Evolutionary conservation across 2,113 vertebrate genomes (phyloP), one percentile per base, ranked within the genome.

Genomic region (Ariopsis seemanni): DNA sequence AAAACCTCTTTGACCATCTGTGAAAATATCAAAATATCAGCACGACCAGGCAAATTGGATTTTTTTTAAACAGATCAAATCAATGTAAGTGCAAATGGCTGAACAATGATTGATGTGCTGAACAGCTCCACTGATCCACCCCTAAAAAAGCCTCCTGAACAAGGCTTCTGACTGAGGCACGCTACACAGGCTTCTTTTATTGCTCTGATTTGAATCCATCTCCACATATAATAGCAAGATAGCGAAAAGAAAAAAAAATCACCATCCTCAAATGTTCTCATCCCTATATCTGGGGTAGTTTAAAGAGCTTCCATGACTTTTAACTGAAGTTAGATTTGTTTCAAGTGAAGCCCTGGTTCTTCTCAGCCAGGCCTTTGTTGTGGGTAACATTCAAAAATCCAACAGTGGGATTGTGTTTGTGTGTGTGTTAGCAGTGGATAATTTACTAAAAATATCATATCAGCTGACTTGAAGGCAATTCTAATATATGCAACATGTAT

Each of bases 121-220:
- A 74, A 48, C n/a, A 69, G 65, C 1, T n/a, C 2, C 12, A 71
- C 6, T 71, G 27, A 71, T 71, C 14, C 34, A 42, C 14, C 27
- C 12, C 27, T 0, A 30, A 69, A 30, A 69, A 30, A 15, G 0
- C 42, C 42, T 72, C 34, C 34, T 72, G 69, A 42, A 72, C 69
- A 48, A 72, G 69, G 8, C 71, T 74, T 8, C 34, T 34, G 34
- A 42, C 9, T 50, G 71, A 72, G 30, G 50, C 71, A 20, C 42
- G 22, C 71, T 74, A 48, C 71, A 74, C 34, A 50, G 34, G 71
- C 71, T 74, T 20, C 71, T 50, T 20, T 74, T 20, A 50, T 48
- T 48, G 42, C 71, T 74, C 42, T 74, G 71, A 74, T 74, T 50
- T 74, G 71, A 48, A 50, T 74, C 71, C 42, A 74, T 20, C 71